A percentile compares a stretch with the other conserved stretches of the same genome.
These are phyloP conservation scores for Erebia aethiops DNA, from an alignment of 2,888 invertebrate genomes.

Conservation along the genomic window DNA sequence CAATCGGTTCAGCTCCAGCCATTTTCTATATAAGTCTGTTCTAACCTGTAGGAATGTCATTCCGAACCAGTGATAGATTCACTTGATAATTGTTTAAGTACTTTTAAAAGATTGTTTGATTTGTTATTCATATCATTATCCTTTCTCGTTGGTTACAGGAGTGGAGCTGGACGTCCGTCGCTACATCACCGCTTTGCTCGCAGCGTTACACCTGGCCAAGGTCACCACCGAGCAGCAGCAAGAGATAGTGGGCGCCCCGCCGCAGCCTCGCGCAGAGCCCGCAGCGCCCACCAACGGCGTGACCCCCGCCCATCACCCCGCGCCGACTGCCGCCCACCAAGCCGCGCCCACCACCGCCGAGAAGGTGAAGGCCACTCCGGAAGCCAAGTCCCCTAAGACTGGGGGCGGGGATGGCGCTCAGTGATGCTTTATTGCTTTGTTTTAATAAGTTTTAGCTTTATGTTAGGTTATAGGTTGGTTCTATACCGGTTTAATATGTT, in stretches of 20 bases:
- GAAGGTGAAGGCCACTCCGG: constrained; percentile 67
- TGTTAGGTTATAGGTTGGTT: not conserved
- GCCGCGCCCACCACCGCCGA: constrained; percentile 39
- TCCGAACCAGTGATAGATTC: too few relatives aligned
- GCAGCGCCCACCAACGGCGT: constrained; percentile 37
- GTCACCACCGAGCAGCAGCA: constrained; percentile 66
- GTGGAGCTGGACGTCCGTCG: constrained; percentile 73
- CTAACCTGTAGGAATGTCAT: too few relatives aligned
- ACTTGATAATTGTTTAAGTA: too few relatives aligned
- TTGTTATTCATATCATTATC: too few relatives aligned
- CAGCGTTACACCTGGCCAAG: constrained; percentile 71
- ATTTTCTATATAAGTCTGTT: too few relatives aligned
- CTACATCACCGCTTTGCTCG: constrained; percentile 70
- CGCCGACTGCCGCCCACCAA: constrained; percentile 40
- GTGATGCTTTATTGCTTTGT: constrained; percentile 46
- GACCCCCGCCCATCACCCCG: constrained; percentile 57
- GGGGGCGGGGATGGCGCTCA: constrained; percentile 48
- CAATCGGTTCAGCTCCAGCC: too few relatives aligned
- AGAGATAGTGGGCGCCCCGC: constrained; percentile 41
- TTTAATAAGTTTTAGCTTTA: constrained; percentile 37
- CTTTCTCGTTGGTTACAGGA: constrained; percentile 49
- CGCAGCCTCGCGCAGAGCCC: constrained; percentile 48
- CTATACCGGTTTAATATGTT: not conserved
- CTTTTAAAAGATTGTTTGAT: too few relatives aligned
- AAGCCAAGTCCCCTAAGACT: constrained; percentile 69